Evolutionary conservation across 2,888 invertebrate species (phyloP).

Genomic region (Cephus nigrinus): DNA sequence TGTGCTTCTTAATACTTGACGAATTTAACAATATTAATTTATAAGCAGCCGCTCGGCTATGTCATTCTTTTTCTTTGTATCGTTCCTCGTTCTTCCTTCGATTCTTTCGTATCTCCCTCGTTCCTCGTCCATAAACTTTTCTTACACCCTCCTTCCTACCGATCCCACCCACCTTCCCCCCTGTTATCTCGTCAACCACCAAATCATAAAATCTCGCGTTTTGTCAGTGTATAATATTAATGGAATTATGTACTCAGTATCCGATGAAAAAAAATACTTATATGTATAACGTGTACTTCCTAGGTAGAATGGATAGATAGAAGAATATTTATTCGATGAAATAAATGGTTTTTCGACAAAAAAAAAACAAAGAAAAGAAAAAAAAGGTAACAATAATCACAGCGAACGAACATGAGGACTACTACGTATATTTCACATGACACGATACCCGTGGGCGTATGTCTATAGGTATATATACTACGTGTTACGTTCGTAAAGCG

Average conservation of each 20-base stretch:
- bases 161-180: too few species aligned
- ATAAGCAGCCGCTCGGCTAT: background rate
- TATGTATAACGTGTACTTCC: conserved; percentile 59
- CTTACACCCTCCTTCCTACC: background rate
- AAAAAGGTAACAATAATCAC: too few species aligned
- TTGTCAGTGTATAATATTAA: conserved; percentile 29
- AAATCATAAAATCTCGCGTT: background rate
- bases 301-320: conserved; percentile 60
- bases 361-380: too few species aligned
- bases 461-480: background rate
- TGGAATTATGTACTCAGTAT: conserved; percentile 55
- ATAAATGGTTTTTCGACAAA: conserved; percentile 60
- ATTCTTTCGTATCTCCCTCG: too few species aligned
- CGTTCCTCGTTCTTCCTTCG: background rate
- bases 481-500: too few species aligned
- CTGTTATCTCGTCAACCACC: too few species aligned
- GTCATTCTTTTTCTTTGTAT: background rate
- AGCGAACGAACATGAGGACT: too few species aligned
- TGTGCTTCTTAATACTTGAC: background rate
- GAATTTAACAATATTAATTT: background rate
- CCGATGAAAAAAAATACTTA: conserved; percentile 41
- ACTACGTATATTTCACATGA: too few species aligned
- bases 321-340: conserved; percentile 63
- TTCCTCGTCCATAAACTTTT: background rate
- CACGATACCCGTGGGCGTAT: background rate